These are phyloP conservation scores for Platerodrilus igneus DNA, from an alignment of 2,888 invertebrate genomes.

Conservation along the genomic window DNA sequence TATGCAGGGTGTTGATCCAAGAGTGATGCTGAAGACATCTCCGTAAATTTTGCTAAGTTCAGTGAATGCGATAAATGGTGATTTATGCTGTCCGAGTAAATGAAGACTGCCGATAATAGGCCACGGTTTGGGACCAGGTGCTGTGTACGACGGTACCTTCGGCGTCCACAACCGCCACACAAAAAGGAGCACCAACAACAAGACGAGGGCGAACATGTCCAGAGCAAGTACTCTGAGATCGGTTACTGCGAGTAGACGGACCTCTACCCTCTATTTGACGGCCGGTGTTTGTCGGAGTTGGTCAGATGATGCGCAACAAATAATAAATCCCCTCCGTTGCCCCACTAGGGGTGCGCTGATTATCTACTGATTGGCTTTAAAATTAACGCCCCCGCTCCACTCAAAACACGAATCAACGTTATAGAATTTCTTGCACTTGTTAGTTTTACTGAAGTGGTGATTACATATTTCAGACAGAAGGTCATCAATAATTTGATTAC, in stretches of 20 bases:
- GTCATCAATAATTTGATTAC: slow-evolving; percentile 23
- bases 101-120: slow-evolving; percentile 71
- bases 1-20: slow-evolving; percentile 66
- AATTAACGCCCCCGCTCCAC: slow-evolving; percentile 36
- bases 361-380: slow-evolving; percentile 39
- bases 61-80: slow-evolving; percentile 69
- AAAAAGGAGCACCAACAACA: slow-evolving; percentile 39
- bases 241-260: slow-evolving; percentile 42
- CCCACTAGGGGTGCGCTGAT: slow-evolving; percentile 42
- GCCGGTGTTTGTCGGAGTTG: slow-evolving; percentile 34
- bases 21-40: slow-evolving; percentile 64
- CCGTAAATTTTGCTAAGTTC: slow-evolving; percentile 66
- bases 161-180: slow-evolving; percentile 37
- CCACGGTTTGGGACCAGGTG: slow-evolving; percentile 64
- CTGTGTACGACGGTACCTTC: slow-evolving; percentile 37
- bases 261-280: slow-evolving; percentile 46
- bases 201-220: slow-evolving; percentile 44
- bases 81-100: slow-evolving; percentile 58
- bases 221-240: slow-evolving; percentile 37
- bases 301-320: slow-evolving; percentile 41
- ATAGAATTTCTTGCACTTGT: background rate
- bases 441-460: background rate
- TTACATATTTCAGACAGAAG: slow-evolving; percentile 5
- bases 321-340: slow-evolving; percentile 39
- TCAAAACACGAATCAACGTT: slow-evolving; percentile 22